Evolutionary conservation across 1,140 invertebrate genomes (phyloP).

Genomic region (Alviniconcha marisindica): DNA sequence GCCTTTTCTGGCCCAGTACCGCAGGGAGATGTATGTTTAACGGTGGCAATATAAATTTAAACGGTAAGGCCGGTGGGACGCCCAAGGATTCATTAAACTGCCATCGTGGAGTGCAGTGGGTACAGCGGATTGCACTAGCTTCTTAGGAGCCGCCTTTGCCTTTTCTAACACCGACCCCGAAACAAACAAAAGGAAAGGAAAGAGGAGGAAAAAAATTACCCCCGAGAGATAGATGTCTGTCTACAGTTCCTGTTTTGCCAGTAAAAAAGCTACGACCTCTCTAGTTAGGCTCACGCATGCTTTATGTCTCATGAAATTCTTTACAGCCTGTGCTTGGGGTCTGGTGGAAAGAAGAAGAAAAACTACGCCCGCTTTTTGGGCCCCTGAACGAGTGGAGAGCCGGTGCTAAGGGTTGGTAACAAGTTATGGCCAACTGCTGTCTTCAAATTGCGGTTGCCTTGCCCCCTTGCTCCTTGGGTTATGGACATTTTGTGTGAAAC

Average conservation of each 20-base stretch:
- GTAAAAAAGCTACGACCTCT: slow-evolving; percentile 19
- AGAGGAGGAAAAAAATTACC: background rate
- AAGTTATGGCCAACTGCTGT: slow-evolving; percentile 30
- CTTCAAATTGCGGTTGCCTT: slow-evolving; percentile 5
- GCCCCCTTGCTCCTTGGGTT: slow-evolving; percentile 15
- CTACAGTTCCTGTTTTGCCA: slow-evolving; percentile 1
- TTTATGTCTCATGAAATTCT: slow-evolving; percentile 41
- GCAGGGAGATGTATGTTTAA: slow-evolving; percentile 12
- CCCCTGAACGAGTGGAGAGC: background rate
- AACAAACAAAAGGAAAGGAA: background rate
- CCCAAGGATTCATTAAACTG: slow-evolving; percentile 29
- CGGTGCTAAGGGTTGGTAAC: slow-evolving; percentile 34
- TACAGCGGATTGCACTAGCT: background rate
- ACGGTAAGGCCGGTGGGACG: slow-evolving; percentile 20
- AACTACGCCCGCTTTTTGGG: slow-evolving; percentile 26
- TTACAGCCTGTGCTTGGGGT: slow-evolving; percentile 12
- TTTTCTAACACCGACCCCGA: too few relatives aligned
- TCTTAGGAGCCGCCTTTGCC: background rate
- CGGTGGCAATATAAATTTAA: slow-evolving; percentile 18
- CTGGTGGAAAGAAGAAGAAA: slow-evolving; percentile 22
- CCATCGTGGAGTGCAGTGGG: slow-evolving; percentile 22
- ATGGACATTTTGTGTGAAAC: slow-evolving; percentile 34
- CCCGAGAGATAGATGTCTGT: background rate
- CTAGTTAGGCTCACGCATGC: slow-evolving; percentile 40
- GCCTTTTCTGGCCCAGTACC: background rate